Base-by-base conservation (phyloP, 2,113 vertebrate genomes). In the Myotis yumanensis region DNA sequence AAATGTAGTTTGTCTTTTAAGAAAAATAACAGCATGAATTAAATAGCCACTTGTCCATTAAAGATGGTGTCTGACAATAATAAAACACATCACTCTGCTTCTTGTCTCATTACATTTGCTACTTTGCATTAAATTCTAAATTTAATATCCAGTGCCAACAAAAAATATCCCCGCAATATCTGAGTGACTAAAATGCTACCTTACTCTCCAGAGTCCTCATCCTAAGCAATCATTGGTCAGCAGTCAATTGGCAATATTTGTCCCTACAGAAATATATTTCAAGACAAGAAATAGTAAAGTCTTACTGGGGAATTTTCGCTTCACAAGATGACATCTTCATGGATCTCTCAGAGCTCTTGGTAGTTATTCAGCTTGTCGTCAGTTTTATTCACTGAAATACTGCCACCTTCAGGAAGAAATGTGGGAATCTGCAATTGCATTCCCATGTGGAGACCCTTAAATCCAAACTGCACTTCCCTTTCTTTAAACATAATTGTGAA, bases 381-480 rank as follows among this genome's bases (percentile, higher is more conserved):
- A 48, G 46, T 48, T 52, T 95, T 96, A 93, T 71, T 95, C 66
- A 87, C 97, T 85, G 86, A 96, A 89, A 97, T 88, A 96, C 95
- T 95, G 97, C 97, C 97, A 96, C 85, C 96, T 94, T 96, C 97
- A 97, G 97, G 95, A 93, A 96, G 90, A 96, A 95, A 96, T 69
- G 52, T 79, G 43, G 68, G 66, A 88, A 35, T 69, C 35, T 52
- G 17, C 15, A 20, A 32, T 18, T n/a, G n/a, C 32, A 4, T 51
- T 79, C 14, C 28, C 10, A 32, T 23, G 9, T 25, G 16, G 68
- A 77, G 14, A 37, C 37, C 12, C 43, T 84, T 37, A 92, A 66
- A 85, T 43, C 7, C n/a, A 32, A 4, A 57, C 30, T 28, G 59
- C 11, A 62, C 59, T 30, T 71, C 9, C 10, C 46, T 80, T 81